Base-by-base conservation (phyloP, 1,140 invertebrate species). In the Brachionus paranguensis region DNA sequence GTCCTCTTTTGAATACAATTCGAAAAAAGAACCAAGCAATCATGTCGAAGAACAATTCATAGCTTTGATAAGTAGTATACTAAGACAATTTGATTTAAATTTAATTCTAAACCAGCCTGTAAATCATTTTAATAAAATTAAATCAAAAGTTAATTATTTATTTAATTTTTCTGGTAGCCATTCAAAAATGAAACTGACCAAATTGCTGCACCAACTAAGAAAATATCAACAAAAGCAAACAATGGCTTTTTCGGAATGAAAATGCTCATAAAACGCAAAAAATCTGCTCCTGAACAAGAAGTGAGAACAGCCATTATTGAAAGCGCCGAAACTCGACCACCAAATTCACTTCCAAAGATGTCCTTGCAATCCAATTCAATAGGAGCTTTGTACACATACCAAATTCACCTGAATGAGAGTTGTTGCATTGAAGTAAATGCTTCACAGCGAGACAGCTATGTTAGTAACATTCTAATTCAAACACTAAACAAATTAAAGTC, bases 381-480 rank as follows among this genome's bases (percentile, higher is more conserved):
- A 3, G 72, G 45, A 24, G 43, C 50, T 64, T 81, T 68, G 17
- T 43, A 60, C 17, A 81, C 78, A n/a, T 81, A 81, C 41, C 53
- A 81, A 20, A 81, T 81, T 43, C 64, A 64, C 11, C 45, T 81
- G 20, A 81, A 60, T 68, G 78, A 81, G 20, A 81, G 78, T n/a
- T 81, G 78, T 47, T 81, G 78, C 20, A 37, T 81, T 45, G 78
- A 81, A 68, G 24, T 81, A 17, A 81, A 60, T 24, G 78, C 78
- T 33, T 64, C 78, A 17, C 78, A 81, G 41, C n/a, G 20, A 45
- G 43, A 81, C 7, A 81, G 78, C 29, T 33, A 11, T 64, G 64
- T 81, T 37, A 41, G 29, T 41, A 20, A 81, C 14, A 68, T 81
- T 41, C 17, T 81, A 64, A 41, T 24, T 6, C 78, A 81, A 33